Evolutionary conservation across 2,113 vertebrate genomes (phyloP).

Genomic region (Cettia cetti): DNA sequence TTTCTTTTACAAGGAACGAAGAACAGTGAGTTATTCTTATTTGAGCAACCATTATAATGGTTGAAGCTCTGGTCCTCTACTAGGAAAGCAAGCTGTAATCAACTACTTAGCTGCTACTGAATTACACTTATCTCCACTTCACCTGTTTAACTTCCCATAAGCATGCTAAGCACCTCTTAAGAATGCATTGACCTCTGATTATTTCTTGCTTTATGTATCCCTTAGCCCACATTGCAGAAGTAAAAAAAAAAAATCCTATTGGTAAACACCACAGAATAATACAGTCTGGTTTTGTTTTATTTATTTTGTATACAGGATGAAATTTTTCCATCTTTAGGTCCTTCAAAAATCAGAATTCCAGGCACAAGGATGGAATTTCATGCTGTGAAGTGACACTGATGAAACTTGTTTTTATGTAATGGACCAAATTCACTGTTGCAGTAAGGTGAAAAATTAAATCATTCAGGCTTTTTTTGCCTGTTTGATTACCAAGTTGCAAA

Average conservation of each 20-base stretch:
- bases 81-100: conserved; percentile 29
- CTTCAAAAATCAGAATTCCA: background rate
- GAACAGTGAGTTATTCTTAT: background rate
- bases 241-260: background rate
- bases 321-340: background rate
- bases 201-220: conserved; percentile 54
- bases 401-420: conserved; percentile 3
- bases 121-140: conserved; percentile 24
- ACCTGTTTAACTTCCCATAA: conserved; percentile 56
- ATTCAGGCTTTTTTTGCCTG: background rate
- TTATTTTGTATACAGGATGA: background rate
- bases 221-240: conserved; percentile 37
- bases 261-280: background rate
- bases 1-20: background rate
- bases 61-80: background rate
- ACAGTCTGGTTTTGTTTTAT: background rate
- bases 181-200: conserved; percentile 55
- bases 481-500: background rate
- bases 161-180: conserved; percentile 45
- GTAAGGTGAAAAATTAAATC: background rate
- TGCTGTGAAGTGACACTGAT: background rate
- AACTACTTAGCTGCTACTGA: conserved; percentile 35
- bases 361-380: background rate
- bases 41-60: background rate
- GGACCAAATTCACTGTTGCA: background rate